phyloP scores from a whole-genome alignment of 2,113 vertebrate species.

The Tiliqua scincoides region DNA sequence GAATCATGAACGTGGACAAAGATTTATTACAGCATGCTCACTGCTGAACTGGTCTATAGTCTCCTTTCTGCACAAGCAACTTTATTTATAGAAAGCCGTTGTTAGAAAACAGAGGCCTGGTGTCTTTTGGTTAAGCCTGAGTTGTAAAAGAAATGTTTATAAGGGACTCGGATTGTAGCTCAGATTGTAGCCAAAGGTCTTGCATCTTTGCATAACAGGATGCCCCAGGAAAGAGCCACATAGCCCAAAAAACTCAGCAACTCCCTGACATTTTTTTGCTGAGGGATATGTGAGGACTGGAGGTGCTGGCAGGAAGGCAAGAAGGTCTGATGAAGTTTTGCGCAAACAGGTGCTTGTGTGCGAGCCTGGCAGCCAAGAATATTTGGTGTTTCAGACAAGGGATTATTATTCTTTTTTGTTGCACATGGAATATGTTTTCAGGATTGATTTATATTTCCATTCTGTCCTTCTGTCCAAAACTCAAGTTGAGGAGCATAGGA shows the following conservation, averaged over 20 bases:
- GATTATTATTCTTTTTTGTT: background rate
- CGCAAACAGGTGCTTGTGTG: conserved; percentile 27
- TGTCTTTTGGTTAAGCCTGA: conserved; percentile 72
- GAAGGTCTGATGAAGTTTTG: conserved; percentile 63
- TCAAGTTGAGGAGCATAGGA: background rate
- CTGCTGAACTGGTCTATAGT: conserved; percentile 52
- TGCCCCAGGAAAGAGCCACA: conserved; percentile 69
- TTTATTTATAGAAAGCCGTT: conserved; percentile 71
- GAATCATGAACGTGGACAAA: conserved; percentile 50
- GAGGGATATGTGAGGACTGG: conserved; percentile 47
- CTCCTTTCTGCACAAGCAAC: conserved; percentile 59
- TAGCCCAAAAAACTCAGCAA: conserved; percentile 51
- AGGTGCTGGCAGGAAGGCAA: background rate
- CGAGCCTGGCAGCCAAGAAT: conserved; percentile 56
- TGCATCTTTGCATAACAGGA: conserved; percentile 68
- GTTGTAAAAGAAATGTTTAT: conserved; percentile 71
- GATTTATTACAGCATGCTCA: conserved; percentile 63
- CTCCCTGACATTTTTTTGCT: conserved; percentile 45
- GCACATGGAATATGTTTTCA: background rate
- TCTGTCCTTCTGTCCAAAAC: background rate
- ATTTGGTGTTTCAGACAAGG: conserved; percentile 39
- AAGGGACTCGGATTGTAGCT: conserved; percentile 70
- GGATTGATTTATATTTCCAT: background rate
- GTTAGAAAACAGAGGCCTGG: conserved; percentile 71
- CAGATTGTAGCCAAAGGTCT: conserved; percentile 61